Conservation (phyloP, 1,140 invertebrate genomes). For the Pachyrhynchus sulphureomaculatus region DNA sequence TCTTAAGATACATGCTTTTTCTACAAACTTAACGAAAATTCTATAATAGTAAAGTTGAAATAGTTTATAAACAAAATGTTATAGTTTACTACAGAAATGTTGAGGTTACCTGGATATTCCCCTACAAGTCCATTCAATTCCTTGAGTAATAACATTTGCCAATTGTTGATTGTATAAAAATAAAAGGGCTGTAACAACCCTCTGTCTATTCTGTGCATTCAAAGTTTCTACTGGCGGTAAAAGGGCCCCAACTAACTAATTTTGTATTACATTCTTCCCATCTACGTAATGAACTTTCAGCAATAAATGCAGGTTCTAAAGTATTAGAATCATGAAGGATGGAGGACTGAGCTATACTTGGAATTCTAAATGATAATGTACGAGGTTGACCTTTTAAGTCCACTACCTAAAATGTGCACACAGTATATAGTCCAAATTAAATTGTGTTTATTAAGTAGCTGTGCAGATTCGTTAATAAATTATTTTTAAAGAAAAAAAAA, state of each 20-base stretch:
- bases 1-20: too few relatives aligned
- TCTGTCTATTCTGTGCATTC: conserved; percentile 81
- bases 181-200: conserved; percentile 81
- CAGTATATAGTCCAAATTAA: too few relatives aligned
- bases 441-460: too few relatives aligned
- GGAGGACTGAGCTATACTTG: conserved; percentile 83
- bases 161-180: conserved; percentile 86
- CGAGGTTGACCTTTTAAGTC: conserved; percentile 75
- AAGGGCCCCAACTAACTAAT: conserved; percentile 83
- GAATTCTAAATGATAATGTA: conserved; percentile 81
- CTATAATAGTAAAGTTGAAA: too few relatives aligned
- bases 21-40: too few relatives aligned
- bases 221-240: conserved; percentile 81
- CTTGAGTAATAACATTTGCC: conserved; percentile 71
- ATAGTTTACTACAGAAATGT: too few relatives aligned
- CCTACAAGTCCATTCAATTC: conserved; percentile 81
- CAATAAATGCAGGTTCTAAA: conserved; percentile 66
- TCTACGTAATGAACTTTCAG: conserved; percentile 74
- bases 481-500: too few relatives aligned
- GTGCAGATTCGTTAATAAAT: too few relatives aligned
- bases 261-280: conserved; percentile 86
- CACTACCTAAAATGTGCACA: conserved; percentile 59
- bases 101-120: conserved; percentile 81
- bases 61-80: too few relatives aligned
- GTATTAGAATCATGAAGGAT: conserved; percentile 78